A percentile compares a stretch with the other conserved stretches of the same genome.
Conservation (phyloP, 2,113 vertebrate species). For the Neoarius graeffei region DNA sequence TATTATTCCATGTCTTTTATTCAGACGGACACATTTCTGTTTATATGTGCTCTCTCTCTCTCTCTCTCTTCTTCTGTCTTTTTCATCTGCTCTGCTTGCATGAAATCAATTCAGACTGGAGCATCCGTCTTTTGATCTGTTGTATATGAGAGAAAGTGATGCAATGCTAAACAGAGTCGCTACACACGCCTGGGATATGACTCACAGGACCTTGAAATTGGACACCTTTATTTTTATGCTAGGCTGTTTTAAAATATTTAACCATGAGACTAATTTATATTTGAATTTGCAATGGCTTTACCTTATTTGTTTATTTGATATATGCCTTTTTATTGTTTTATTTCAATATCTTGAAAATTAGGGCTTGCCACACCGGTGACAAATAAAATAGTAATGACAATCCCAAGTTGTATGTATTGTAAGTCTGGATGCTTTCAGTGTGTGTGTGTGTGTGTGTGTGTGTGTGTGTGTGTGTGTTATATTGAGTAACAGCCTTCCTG, state of each 20-base stretch:
- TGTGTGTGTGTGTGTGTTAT: conserved; percentile 5
- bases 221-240: background rate
- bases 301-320: background rate
- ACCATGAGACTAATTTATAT: background rate
- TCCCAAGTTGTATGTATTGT: background rate
- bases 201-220: conserved; percentile 4
- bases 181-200: background rate
- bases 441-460: background rate
- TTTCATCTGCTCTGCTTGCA: background rate
- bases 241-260: background rate
- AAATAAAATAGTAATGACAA: conserved; percentile 13
- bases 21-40: conserved; percentile 7
- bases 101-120: conserved; percentile 7
- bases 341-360: background rate
- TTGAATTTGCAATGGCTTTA: background rate
- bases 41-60: background rate
- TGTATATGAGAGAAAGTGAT: conserved; percentile 31
- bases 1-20: conserved; percentile 6
- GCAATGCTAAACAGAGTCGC: conserved; percentile 17
- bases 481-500: conserved; percentile 2
- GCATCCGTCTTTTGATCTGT: conserved; percentile 31
- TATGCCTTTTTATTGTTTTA: background rate
- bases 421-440: conserved; percentile 5
- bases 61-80: conserved; percentile 2
- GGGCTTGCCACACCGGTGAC: background rate